phyloP scores from a whole-genome alignment of 1,140 invertebrate species.

The Pseudoatta argentina region DNA sequence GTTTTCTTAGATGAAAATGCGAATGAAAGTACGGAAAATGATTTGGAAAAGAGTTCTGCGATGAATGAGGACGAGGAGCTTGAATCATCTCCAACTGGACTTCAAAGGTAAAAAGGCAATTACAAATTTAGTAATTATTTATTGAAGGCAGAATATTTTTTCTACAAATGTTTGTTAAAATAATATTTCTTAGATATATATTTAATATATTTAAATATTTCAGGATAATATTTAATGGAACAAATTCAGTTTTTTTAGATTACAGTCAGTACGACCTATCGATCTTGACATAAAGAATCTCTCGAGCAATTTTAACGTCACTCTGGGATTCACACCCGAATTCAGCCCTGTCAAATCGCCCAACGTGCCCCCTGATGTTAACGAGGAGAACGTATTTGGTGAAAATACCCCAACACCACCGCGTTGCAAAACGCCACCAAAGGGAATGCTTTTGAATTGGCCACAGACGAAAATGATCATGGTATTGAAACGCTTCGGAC shows the following conservation, averaged over 20 bases:
- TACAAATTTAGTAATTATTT: slow-evolving; percentile 8
- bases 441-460: slow-evolving; percentile 75
- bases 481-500: slow-evolving; percentile 76
- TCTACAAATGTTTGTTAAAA: background rate
- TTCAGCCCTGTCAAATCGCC: slow-evolving; percentile 80
- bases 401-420: slow-evolving; percentile 82
- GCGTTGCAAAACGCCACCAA: slow-evolving; percentile 80
- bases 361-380: slow-evolving; percentile 76
- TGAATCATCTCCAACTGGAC: slow-evolving; percentile 4
- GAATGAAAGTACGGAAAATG: background rate
- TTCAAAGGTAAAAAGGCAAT: slow-evolving; percentile 16
- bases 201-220: slow-evolving; percentile 6
- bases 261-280: slow-evolving; percentile 73
- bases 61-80: background rate
- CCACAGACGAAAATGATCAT: slow-evolving; percentile 76
- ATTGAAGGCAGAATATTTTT: background rate
- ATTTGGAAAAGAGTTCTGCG: background rate
- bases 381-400: slow-evolving; percentile 80
- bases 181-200: background rate
- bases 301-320: slow-evolving; percentile 70
- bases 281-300: slow-evolving; percentile 71
- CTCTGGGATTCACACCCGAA: slow-evolving; percentile 78
- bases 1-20: background rate
- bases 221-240: background rate
- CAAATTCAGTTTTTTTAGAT: slow-evolving; percentile 63